phyloP scores from a whole-genome alignment of 1,140 invertebrate species.

The Manduca sexta region DNA sequence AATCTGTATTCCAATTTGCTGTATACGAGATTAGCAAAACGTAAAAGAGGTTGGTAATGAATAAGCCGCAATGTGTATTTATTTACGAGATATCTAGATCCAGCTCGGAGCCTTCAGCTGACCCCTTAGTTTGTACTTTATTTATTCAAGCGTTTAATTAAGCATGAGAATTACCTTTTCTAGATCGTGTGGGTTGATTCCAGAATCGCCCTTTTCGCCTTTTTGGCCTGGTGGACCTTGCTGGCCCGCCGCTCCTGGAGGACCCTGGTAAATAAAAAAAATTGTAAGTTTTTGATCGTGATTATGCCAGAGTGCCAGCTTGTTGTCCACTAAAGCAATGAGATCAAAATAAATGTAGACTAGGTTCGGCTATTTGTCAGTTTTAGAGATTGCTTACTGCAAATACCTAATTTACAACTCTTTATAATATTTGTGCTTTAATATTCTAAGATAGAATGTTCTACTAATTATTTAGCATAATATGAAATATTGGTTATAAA shows the following conservation, averaged over 20 bases:
- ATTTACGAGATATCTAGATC: background rate
- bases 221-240: slow-evolving; percentile 76
- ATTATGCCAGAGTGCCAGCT: too few relatives aligned
- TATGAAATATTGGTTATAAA: too few relatives aligned
- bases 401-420: too few relatives aligned
- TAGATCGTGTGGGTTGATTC: slow-evolving; percentile 38
- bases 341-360: too few relatives aligned
- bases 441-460: too few relatives aligned
- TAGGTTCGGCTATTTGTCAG: too few relatives aligned
- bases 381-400: too few relatives aligned
- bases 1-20: too few relatives aligned
- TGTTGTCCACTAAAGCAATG: too few relatives aligned
- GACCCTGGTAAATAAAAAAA: slow-evolving; percentile 70
- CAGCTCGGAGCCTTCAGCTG: background rate
- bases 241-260: slow-evolving; percentile 78
- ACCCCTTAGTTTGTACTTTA: background rate
- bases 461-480: too few relatives aligned
- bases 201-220: slow-evolving; percentile 83
- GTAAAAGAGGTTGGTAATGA: slow-evolving; percentile 9
- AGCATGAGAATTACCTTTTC: slow-evolving; percentile 53
- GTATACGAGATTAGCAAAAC: background rate
- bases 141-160: slow-evolving; percentile 12
- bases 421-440: too few relatives aligned
- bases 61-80: background rate
- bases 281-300: slow-evolving; percentile 6